Evolutionary conservation across 2,797 vertebrate species (phyloP).

Genomic region (Pangasius macronema): DNA sequence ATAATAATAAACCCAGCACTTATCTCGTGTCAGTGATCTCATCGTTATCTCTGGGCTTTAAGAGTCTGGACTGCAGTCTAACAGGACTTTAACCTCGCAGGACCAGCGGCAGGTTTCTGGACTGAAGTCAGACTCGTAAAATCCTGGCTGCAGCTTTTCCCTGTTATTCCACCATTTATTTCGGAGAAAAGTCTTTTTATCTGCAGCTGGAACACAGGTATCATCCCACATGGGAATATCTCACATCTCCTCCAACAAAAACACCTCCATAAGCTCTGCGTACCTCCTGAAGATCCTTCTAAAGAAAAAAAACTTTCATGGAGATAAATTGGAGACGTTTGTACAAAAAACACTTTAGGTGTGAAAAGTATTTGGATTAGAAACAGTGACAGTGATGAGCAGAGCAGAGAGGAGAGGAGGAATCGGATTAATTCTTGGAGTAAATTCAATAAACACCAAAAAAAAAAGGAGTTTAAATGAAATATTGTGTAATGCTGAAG

Average conservation of each 20-base stretch:
- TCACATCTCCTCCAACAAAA: neutral
- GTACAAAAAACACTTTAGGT: neutral
- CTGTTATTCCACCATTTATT: constrained; percentile 43
- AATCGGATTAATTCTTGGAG: neutral
- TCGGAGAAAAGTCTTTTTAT: constrained; percentile 59
- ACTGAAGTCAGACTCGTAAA: constrained; percentile 5
- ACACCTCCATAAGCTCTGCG: neutral
- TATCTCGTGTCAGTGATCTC: neutral
- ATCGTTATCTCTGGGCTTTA: neutral
- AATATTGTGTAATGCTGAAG: neutral
- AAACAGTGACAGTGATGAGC: neutral
- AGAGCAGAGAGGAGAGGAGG: neutral
- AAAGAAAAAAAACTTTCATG: constrained; percentile 8
- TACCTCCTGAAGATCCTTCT: constrained; percentile 1
- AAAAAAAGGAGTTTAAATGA: neutral
- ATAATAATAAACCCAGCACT: neutral
- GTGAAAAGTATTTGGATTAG: constrained; percentile 16
- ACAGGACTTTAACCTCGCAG: neutral
- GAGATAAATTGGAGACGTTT: constrained; percentile 22
- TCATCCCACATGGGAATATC: constrained; percentile 26
- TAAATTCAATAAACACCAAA: neutral
- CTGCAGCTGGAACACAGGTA: constrained; percentile 27
- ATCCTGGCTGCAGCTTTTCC: constrained; percentile 22
- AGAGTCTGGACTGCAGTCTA: neutral
- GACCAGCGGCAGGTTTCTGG: constrained; percentile 26